These are phyloP conservation scores for Toxotes lorentzi DNA, from an alignment of 2,797 vertebrate genomes.

Conservation along the genomic window DNA sequence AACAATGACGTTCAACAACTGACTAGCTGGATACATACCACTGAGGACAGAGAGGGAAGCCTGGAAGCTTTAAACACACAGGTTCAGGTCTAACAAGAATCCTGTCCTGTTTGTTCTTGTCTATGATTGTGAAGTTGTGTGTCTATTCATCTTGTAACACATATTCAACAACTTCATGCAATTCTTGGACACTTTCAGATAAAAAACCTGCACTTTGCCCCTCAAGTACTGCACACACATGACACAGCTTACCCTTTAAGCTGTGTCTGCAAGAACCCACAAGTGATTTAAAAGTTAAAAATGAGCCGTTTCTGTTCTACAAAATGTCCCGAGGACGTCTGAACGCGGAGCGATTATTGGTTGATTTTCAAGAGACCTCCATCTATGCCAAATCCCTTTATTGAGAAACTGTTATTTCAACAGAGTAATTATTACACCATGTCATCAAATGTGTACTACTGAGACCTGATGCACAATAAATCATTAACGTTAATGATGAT, in stretches of 20 bases:
- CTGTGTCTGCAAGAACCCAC: not conserved
- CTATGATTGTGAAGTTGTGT: not conserved
- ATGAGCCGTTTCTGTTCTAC: not conserved
- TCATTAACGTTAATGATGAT: conserved; percentile 12
- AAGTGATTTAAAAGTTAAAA: not conserved
- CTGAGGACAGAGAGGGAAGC: not conserved
- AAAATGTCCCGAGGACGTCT: not conserved
- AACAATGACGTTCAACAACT: not conserved
- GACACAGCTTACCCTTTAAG: not conserved
- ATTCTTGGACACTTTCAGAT: not conserved
- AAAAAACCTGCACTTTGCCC: not conserved
- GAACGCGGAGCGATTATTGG: not conserved
- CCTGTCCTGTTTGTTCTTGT: not conserved
- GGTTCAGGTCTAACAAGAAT: conserved; percentile 11
- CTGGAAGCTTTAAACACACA: not conserved
- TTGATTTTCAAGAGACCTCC: not conserved
- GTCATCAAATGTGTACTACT: not conserved
- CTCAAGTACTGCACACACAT: not conserved
- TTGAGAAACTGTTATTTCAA: not conserved
- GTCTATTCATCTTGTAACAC: not conserved
- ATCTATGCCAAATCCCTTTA: not conserved
- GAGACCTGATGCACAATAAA: not conserved
- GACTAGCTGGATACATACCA: not conserved
- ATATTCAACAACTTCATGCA: not conserved
- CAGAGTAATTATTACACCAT: conserved; percentile 24